A percentile compares a stretch with the other conserved stretches of the same genome.
These are phyloP conservation scores for Gadopsis marmoratus DNA, from an alignment of 2,797 vertebrate genomes.

Conservation along the genomic window DNA sequence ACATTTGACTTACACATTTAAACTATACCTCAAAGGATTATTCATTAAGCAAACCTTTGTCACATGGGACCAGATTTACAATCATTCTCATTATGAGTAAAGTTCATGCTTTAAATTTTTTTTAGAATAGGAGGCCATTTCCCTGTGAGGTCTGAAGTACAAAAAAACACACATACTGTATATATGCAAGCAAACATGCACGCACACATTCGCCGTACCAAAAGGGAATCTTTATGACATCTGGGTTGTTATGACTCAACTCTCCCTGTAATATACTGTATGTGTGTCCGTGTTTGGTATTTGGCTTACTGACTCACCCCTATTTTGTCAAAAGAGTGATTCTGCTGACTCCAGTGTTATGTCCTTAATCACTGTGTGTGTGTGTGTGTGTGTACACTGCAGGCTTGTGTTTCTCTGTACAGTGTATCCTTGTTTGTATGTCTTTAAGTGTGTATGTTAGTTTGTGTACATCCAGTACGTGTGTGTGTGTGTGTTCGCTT, in stretches of 20 bases:
- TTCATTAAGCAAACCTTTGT: neutral
- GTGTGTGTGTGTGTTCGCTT: constrained; percentile 1
- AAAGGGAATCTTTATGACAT: constrained; percentile 13
- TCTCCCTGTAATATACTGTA: constrained; percentile 26
- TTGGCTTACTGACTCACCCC: constrained; percentile 65
- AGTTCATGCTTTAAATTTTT: neutral
- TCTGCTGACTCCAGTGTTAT: constrained; percentile 72
- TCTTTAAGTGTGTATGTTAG: constrained; percentile 37
- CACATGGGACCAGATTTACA: too few relatives aligned
- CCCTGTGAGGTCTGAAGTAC: neutral
- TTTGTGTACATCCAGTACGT: constrained; percentile 32
- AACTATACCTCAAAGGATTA: neutral
- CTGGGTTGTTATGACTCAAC: constrained; percentile 49
- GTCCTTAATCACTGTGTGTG: constrained; percentile 61
- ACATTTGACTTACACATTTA: neutral
- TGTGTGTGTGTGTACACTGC: constrained; percentile 16
- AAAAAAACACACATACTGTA: neutral
- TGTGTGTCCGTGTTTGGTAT: constrained; percentile 38
- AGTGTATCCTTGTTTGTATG: constrained; percentile 46
- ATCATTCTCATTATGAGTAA: neutral
- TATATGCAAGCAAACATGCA: neutral
- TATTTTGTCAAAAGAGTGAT: constrained; percentile 63
- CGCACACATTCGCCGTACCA: constrained; percentile 17
- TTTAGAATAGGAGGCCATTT: neutral
- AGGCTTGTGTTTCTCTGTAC: constrained; percentile 25